These are phyloP conservation scores for Rallus limicola DNA, from an alignment of 2,113 vertebrate species.

Conservation along the genomic window DNA sequence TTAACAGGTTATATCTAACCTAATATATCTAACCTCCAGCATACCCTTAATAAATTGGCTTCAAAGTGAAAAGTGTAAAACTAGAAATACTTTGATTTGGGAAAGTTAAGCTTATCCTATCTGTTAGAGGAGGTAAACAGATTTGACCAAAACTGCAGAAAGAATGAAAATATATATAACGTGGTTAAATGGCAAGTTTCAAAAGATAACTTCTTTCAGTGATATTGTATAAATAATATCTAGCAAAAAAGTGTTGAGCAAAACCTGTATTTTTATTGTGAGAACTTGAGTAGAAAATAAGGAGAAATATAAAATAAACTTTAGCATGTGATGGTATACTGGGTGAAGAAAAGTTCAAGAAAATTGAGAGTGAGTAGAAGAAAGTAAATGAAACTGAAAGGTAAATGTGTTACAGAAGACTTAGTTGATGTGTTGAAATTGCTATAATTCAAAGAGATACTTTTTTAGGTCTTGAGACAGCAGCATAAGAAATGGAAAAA, in stretches of 20 bases:
- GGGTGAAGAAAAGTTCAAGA: neutral
- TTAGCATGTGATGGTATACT: neutral
- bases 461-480: neutral
- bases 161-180: neutral
- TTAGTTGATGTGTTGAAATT: neutral
- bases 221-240: neutral
- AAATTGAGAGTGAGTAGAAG: neutral
- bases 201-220: neutral
- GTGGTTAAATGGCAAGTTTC: neutral
- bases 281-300: neutral
- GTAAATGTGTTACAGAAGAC: neutral
- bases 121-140: neutral
- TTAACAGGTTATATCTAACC: neutral
- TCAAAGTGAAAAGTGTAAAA: neutral
- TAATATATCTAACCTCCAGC: neutral
- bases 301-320: neutral
- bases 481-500: neutral
- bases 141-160: neutral
- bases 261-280: neutral
- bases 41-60: neutral
- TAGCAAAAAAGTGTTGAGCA: neutral
- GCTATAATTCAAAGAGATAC: neutral
- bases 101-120: neutral
- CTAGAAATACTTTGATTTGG: neutral
- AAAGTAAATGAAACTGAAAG: neutral